Base-by-base conservation (phyloP, 2,797 vertebrate genomes). In the Clarias pachynema region DNA sequence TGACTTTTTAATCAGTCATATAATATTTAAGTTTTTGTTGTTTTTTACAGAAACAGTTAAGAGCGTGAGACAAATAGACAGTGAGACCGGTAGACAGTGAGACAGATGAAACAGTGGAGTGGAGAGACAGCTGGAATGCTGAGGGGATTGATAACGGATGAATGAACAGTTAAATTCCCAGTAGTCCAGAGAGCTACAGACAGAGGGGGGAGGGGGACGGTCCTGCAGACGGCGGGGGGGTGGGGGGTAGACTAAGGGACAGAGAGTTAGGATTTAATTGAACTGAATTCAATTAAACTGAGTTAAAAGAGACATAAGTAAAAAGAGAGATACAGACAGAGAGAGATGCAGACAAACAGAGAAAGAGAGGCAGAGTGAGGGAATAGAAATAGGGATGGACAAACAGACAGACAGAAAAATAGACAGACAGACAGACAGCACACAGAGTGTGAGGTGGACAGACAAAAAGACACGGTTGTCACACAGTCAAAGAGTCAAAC, bases 101-200 rank as follows among this genome's bases (percentile, higher is more conserved):
- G 53, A 57, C 29, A 22, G 72, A 74, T 18, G 7, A 77, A 57
- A 57, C 53, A 77, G 40, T 44, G n/a, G 72, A 74, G 72, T 29
- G 44, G n/a, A 74, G 56, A 78, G 56, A 84, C 83, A 88, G 84
- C 65, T 63, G 79, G 86, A 85, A 87, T 87, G 81, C 70, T 85
- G 72, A 57, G 65, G 60, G 56, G 15, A 75, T 77, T 57, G 56
- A 78, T 60, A 78, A 60, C 20, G 57, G 56, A 78, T 60, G 75
- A 78, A 60, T 78, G 75, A 78, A 78, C 56, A 78, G 75, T 78
- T 78, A 78, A 59, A 60, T 78, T 78, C 56, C 75, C 75, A 78
- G 59, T n/a, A 37, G 56, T 20, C n/a, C 34, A 62, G 4, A 73
- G 7, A 40, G 66, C 31, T 68, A 74, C 22, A 40, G 34, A 37